Evolutionary conservation across 2,888 invertebrate genomes (phyloP), one percentile per base, ranked within the genome.

Genomic region (Aphidoletes aphidimyza): DNA sequence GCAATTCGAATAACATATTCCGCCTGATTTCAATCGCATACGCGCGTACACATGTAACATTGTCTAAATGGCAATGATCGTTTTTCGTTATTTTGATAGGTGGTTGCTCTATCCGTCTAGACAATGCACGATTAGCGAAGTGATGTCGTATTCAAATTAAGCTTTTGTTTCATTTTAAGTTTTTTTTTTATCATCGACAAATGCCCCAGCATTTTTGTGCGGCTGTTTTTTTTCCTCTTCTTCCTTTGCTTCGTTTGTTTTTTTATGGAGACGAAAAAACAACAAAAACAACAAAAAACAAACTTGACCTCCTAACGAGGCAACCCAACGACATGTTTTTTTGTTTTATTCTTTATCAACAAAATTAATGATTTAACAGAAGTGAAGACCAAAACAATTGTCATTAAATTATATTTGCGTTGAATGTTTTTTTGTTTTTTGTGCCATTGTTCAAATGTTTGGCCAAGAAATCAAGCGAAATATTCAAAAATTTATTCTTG

Each of bases 1-100:
- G 69, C 69, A 69, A n/a, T 69, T 69, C 30, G 69, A 69, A 69
- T 69, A 69, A 30, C 69, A 69, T 69, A 69, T 69, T 69, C 69
- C 69, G 69, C 69, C 69, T 34, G 69, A 69, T 69, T 34, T 69
- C 30, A 69, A 69, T 69, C 30, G 34, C 17, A 30, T 69, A 14
- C n/a, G 11, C 69, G 69, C 69, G 34, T 69, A 69, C 69, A 69
- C n/a, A n/a, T 69, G 69, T 69, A 19, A n/a, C n/a, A n/a, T n/a
- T 11, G 69, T 69, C 69, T 69, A 30, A 69, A 30, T 14, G 69
- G 69, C 30, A 30, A 69, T 69, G 30, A 69, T 69, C 69, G n/a
- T n/a, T 69, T 30, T 69, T 69, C 69, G 69, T 69, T 26, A 69
- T 69, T 30, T 69, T 69, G 19, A 69, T 69, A 30, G 69, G 69